Evolutionary conservation across 2,113 vertebrate species (phyloP).

Genomic region (Aegithalos caudatus): DNA sequence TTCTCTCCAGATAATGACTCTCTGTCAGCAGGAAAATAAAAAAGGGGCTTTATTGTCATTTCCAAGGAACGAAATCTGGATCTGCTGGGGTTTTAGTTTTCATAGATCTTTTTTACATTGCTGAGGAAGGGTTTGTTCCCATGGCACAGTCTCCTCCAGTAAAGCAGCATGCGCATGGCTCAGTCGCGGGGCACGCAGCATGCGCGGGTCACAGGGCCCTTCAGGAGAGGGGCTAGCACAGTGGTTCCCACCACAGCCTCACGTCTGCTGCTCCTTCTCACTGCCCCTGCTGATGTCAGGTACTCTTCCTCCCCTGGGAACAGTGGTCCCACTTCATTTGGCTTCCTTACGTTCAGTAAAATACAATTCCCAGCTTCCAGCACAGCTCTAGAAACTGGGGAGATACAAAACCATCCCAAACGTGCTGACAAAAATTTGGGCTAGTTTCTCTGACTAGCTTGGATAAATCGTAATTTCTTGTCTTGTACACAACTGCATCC

Average conservation of each 20-base stretch:
- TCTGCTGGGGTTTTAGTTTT: constrained; percentile 49
- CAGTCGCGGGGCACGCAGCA: background rate
- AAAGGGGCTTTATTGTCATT: background rate
- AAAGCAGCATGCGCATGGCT: constrained; percentile 36
- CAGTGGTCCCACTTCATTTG: background rate
- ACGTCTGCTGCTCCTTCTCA: background rate
- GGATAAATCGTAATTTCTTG: background rate
- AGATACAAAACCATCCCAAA: background rate
- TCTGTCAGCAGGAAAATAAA: background rate
- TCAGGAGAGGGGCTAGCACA: constrained; percentile 35
- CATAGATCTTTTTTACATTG: background rate
- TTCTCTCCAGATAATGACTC: constrained; percentile 1
- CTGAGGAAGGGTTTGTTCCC: background rate
- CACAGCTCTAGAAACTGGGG: background rate
- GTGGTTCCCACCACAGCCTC: constrained; percentile 42
- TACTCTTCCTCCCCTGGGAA: background rate
- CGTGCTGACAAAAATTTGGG: background rate
- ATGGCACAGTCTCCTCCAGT: background rate
- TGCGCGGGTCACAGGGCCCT: background rate
- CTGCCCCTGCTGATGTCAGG: background rate
- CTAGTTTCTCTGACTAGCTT: background rate
- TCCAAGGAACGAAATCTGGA: constrained; percentile 11
- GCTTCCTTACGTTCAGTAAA: background rate
- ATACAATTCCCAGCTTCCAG: background rate
- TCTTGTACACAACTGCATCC: background rate